Evolutionary conservation across 1,140 invertebrate species (phyloP).

Genomic region (Tachypleus tridentatus): DNA sequence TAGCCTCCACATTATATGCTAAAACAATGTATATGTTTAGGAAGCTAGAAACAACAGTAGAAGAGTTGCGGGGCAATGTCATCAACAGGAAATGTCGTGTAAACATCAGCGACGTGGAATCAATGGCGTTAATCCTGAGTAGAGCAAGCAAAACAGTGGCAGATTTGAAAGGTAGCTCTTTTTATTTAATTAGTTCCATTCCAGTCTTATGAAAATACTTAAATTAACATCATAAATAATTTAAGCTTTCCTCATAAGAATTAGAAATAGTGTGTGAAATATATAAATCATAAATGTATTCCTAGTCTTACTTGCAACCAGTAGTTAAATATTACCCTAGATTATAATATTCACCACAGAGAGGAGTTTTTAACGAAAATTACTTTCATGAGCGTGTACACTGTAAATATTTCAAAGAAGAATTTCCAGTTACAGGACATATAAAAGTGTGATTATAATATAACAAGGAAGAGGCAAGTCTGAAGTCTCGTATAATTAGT

Average conservation of each 20-base stretch:
- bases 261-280: neutral
- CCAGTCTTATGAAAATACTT: conserved; percentile 7
- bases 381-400: too few relatives aligned
- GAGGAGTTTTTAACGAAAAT: too few relatives aligned
- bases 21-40: conserved; percentile 35
- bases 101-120: conserved; percentile 92
- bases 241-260: neutral
- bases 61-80: conserved; percentile 85
- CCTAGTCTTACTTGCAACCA: too few relatives aligned
- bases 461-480: too few relatives aligned
- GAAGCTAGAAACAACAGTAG: conserved; percentile 85
- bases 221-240: conserved; percentile 2
- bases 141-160: conserved; percentile 86
- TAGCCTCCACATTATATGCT: too few relatives aligned
- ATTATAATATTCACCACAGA: too few relatives aligned
- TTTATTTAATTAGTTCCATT: neutral
- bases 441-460: too few relatives aligned
- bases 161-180: conserved; percentile 57
- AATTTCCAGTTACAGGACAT: too few relatives aligned
- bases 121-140: conserved; percentile 83
- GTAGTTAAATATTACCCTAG: too few relatives aligned
- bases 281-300: neutral
- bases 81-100: conserved; percentile 88
- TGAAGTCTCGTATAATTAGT: too few relatives aligned
- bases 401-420: too few relatives aligned